Evolutionary conservation across 1,140 invertebrate genomes (phyloP).

Genomic region (Bilobella aurantiaca): DNA sequence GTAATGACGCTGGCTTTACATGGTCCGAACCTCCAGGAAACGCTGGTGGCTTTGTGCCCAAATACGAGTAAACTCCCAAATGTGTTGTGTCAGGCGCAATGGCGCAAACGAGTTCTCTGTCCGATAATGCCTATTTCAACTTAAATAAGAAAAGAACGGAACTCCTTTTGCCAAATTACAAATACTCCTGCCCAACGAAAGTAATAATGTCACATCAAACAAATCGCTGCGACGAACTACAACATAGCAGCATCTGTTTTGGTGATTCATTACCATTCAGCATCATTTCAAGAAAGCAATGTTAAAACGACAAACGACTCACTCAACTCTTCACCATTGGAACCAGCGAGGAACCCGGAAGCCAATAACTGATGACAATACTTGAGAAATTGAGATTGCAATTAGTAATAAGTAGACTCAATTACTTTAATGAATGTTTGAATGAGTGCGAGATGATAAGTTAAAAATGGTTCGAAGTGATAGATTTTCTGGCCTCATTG

Average conservation of each 20-base stretch:
- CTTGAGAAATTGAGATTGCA: neutral
- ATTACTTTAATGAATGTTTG: neutral
- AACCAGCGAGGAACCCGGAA: neutral
- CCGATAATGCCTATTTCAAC: too few relatives aligned
- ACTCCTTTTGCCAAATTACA: neutral
- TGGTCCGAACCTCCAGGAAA: too few relatives aligned
- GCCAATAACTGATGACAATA: constrained; percentile 7
- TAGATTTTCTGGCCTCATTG: too few relatives aligned
- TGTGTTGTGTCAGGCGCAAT: too few relatives aligned
- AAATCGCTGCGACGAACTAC: neutral
- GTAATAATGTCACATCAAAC: neutral
- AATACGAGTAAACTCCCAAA: too few relatives aligned
- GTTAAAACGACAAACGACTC: neutral
- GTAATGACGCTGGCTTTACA: too few relatives aligned
- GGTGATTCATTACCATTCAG: neutral
- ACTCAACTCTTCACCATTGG: too few relatives aligned
- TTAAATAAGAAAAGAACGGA: too few relatives aligned
- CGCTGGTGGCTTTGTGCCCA: too few relatives aligned
- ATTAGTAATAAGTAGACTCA: neutral
- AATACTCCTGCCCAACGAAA: neutral
- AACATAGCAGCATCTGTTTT: neutral
- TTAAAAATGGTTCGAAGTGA: neutral
- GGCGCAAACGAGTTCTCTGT: too few relatives aligned
- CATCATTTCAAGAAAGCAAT: neutral
- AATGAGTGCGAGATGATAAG: neutral